Evolutionary conservation across 2,797 vertebrate species (phyloP).

Genomic region (Otus scops): DNA sequence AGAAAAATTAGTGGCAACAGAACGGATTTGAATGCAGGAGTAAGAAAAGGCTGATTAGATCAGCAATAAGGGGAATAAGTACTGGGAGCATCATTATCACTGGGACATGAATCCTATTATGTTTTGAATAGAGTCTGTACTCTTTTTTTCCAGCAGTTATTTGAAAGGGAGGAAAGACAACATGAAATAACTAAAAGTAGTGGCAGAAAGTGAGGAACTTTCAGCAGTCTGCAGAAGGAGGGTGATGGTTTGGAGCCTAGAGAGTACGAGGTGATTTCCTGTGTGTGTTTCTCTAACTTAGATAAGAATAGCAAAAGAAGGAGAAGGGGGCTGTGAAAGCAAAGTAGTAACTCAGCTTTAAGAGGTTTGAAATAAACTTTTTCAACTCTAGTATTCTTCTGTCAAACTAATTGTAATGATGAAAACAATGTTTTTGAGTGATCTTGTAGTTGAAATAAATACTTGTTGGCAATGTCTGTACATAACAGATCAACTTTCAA

Average conservation of each 20-base stretch:
- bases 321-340: background rate
- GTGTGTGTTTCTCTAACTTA: background rate
- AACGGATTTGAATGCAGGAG: background rate
- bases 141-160: background rate
- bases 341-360: background rate
- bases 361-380: background rate
- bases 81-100: background rate
- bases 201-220: background rate
- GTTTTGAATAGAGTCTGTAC: background rate
- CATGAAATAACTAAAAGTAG: background rate
- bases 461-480: background rate
- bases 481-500: background rate
- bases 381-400: background rate
- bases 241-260: background rate
- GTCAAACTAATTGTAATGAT: background rate
- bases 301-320: background rate
- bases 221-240: background rate
- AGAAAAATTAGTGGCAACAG: background rate
- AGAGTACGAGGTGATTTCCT: background rate
- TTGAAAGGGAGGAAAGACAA: background rate
- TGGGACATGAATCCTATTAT: background rate
- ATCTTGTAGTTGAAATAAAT: background rate
- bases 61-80: background rate
- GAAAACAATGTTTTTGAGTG: background rate
- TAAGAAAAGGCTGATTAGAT: background rate